Evolutionary conservation across 2,888 invertebrate species (phyloP).

Genomic region (Scaptomyza parva): DNA sequence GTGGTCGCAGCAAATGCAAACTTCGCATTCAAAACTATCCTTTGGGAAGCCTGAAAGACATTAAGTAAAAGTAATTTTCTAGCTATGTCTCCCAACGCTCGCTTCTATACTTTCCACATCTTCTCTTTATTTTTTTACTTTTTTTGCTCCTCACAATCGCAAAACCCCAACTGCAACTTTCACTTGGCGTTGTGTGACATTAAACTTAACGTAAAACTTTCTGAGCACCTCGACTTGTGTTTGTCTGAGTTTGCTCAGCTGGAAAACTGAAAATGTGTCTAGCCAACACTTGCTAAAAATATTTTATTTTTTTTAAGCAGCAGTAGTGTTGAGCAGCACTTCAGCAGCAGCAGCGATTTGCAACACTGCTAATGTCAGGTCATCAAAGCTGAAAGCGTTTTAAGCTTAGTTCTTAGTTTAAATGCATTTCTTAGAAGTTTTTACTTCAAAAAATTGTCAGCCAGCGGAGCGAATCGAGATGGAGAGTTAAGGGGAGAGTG

Average conservation of each 20-base stretch:
- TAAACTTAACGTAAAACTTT: slow-evolving; percentile 56
- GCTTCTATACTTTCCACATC: not conserved
- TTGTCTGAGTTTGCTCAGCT: slow-evolving; percentile 55
- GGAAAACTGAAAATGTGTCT: slow-evolving; percentile 56
- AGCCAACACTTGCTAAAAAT: slow-evolving; percentile 22
- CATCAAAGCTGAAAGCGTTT: slow-evolving; percentile 25
- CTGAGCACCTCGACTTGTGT: slow-evolving; percentile 54
- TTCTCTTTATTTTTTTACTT: not conserved
- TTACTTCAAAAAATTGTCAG: slow-evolving; percentile 25
- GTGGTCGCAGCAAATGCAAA: slow-evolving; percentile 28
- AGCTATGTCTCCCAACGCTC: slow-evolving; percentile 46
- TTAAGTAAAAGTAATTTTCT: slow-evolving; percentile 74
- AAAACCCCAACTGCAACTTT: slow-evolving; percentile 48
- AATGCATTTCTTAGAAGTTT: slow-evolving; percentile 44
- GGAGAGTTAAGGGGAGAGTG: not conserved
- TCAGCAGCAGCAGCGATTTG: slow-evolving; percentile 1
- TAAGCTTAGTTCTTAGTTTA: slow-evolving; percentile 31
- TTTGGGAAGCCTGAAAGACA: slow-evolving; percentile 56
- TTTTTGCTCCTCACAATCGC: not conserved
- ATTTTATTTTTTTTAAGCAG: not conserved
- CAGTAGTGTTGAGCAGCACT: slow-evolving; percentile 25
- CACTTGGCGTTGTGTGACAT: slow-evolving; percentile 58
- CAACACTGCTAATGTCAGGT: slow-evolving; percentile 20
- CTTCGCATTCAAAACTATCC: slow-evolving; percentile 62
- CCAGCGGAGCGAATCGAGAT: slow-evolving; percentile 5